Percentiles rank a stretch among this genome's conserved stretches.
Evolutionary conservation across 2,113 vertebrate species (phyloP).

Genomic region (Myotis lucifugus): DNA sequence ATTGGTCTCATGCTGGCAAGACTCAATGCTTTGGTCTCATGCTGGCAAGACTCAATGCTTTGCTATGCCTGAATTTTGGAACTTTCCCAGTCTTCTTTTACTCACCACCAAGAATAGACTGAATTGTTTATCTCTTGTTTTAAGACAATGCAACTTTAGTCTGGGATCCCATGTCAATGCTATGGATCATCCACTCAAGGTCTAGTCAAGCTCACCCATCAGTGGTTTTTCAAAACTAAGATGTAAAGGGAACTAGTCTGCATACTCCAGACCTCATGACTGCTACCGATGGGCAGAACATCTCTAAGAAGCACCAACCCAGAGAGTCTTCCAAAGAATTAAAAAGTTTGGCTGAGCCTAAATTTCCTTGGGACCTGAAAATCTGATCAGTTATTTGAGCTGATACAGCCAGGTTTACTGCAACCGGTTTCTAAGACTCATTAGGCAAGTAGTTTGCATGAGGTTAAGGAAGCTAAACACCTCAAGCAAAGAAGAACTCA

Average conservation of each 20-base stretch:
- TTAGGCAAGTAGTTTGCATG: background rate
- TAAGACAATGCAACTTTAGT: background rate
- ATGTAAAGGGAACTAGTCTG: background rate
- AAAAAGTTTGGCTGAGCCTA: background rate
- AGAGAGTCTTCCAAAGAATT: background rate
- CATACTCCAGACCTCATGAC: background rate
- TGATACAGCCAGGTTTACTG: background rate
- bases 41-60: background rate
- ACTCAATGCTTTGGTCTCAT: constrained; percentile 31
- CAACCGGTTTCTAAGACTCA: background rate
- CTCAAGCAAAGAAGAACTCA: background rate
- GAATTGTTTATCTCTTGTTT: background rate
- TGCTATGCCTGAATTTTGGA: constrained; percentile 2
- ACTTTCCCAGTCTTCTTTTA: constrained; percentile 28
- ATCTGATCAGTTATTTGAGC: background rate
- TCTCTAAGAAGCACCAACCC: background rate
- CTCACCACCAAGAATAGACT: background rate
- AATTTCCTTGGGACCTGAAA: constrained; percentile 1
- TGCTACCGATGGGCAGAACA: background rate
- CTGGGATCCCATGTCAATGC: background rate
- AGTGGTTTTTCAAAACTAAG: constrained; percentile 1
- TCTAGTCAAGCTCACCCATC: background rate
- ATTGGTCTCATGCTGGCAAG: background rate
- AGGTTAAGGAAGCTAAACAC: background rate
- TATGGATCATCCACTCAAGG: background rate